Evolutionary conservation across 2,888 invertebrate species (phyloP), one percentile per base, ranked within the genome.

Genomic region (Apamea epomidion): DNA sequence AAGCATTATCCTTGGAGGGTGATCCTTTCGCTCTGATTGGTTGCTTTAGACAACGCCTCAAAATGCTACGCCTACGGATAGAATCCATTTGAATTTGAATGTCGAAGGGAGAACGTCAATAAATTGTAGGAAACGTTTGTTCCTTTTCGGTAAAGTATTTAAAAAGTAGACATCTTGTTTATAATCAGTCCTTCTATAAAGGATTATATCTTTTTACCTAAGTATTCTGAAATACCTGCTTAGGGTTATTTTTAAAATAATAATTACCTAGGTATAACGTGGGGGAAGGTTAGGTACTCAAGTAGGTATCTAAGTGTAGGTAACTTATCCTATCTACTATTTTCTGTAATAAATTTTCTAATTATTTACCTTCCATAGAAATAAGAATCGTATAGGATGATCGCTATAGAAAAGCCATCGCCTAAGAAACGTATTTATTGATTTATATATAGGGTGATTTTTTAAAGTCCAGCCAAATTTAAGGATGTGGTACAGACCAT

Each of bases 51-150:
- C 93, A 96, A 95, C 96, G 95, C 95, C 95, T 94, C 83, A 85
- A 68, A 86, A 89, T 91, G 92, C 84, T 82, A 94, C 96, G 95
- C 96, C 96, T 94, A 92, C 92, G 90, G 91, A 92, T 92, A 91
- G 93, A 93, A 94, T 93, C 93, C 95, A 96, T 96, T 97, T 93
- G 93, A 95, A 95, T 95, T 95, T 93, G 91, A 94, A 94, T 94
- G 90, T 93, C 93, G 94, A 93, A 94, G 93, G 93, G 92, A 91
- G 94, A 92, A 91, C 90, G 88, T 90, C 89, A 89, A 85, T 84
- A 84, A 84, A 85, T 84, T 89, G 76, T 89, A 71, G 69, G 58
- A 75, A 67, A 67, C 37, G 42, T 78, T 80, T 80, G 42, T 65
- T 79, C 81, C 54, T 67, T 67, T 76, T 82, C 74, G 32, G 16